These are phyloP conservation scores for Hipparchia sbordonii DNA, from an alignment of 2,888 invertebrate genomes.

Conservation along the genomic window DNA sequence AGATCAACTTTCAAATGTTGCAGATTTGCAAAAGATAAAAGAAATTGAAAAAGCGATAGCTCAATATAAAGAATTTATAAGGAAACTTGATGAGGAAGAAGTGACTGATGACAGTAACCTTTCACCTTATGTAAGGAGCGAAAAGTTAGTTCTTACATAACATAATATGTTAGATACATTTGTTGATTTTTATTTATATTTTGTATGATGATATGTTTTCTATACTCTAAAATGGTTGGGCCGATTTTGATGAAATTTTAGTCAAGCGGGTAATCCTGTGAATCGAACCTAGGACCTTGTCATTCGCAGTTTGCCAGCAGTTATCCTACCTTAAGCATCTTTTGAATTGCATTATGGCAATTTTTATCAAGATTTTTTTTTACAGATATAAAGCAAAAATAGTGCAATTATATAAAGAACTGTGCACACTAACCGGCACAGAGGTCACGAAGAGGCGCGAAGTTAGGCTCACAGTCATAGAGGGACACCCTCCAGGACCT, in stretches of 20 bases:
- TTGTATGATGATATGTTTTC: too few relatives aligned
- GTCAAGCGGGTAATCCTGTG: too few relatives aligned
- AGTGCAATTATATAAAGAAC: constrained; percentile 53
- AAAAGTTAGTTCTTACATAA: constrained; percentile 46
- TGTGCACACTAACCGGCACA: constrained; percentile 54
- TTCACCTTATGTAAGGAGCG: constrained; percentile 54
- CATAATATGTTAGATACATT: too few relatives aligned
- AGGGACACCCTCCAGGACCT: constrained; percentile 60
- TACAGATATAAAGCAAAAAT: constrained; percentile 57
- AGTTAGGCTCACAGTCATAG: constrained; percentile 51
- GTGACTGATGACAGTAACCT: constrained; percentile 46
- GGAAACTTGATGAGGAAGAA: constrained; percentile 52
- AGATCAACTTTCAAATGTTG: background rate
- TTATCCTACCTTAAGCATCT: too few relatives aligned
- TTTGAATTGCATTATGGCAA: too few relatives aligned
- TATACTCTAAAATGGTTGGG: too few relatives aligned
- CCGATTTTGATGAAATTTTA: too few relatives aligned
- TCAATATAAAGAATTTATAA: constrained; percentile 45
- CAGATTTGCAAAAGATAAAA: constrained; percentile 36
- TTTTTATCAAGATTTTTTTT: constrained; percentile 18
- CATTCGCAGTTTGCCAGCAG: too few relatives aligned
- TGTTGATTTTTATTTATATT: too few relatives aligned
- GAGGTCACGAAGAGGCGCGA: constrained; percentile 50
- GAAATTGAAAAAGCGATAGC: constrained; percentile 50
- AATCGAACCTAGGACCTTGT: too few relatives aligned